Evolutionary conservation across 2,888 invertebrate species (phyloP), one percentile per base, ranked within the genome.

Genomic region (Macropis europaea): DNA sequence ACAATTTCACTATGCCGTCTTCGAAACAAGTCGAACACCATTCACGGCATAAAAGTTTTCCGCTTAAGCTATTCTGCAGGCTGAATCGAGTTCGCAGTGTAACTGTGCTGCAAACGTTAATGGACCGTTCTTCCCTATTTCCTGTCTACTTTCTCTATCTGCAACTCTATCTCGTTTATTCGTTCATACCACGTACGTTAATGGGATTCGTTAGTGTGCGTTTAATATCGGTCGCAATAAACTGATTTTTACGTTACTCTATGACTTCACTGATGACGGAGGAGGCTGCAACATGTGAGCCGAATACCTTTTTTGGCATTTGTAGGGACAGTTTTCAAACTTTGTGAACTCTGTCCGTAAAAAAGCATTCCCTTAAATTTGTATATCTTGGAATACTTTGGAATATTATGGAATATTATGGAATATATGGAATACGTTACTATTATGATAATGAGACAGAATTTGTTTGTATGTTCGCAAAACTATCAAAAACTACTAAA

Each of bases 221-320:
- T 82, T 84, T 81, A 84, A 85, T 85, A 84, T 84, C 76, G 76
- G 73, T 68, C 69, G 73, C 76, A 67, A 63, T 83, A 84, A 82
- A 85, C 64, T 72, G 48, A 72, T 52, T 48, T 43, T 60, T 67
- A 63, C 73, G 76, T 78, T 76, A 75, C 74, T 24, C 77, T 77
- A 78, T 83, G 81, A 82, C 77, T 81, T 73, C 68, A 63, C 26
- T 38, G 60, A 36, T 34, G 7, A 22, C 15, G 28, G 45, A 53
- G 26, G 30, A 34, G 53, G 32, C 32, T 50, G 13, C 19, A 42
- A 17, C 43, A 30, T 32, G 42, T 36, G 52, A 50, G 36, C 28
- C 13, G 47, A 62, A 48, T 40, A 24, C 28, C 30, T 62, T 62
- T 54, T 26, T 43, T 56, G n/a, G n/a, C n/a, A n/a, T n/a, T n/a